Evolutionary conservation across 1,140 invertebrate genomes (phyloP), one percentile per base, ranked within the genome.

Genomic region (Cydia fagiglandana): DNA sequence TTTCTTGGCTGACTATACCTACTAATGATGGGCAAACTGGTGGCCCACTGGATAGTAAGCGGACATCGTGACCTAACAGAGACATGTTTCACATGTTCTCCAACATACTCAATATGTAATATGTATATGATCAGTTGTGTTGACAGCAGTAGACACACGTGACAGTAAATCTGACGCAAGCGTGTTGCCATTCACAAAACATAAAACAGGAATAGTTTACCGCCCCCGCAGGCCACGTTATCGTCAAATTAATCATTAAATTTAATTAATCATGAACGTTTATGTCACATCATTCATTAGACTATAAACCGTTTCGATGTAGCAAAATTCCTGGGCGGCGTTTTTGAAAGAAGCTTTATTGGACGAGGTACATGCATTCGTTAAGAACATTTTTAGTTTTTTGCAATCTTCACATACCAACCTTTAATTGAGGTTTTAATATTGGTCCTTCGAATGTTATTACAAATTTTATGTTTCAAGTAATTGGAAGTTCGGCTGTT

Each of bases 181-280:
- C 56, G 56, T 24, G 9, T 56, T 17, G 17, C 56, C 56, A 61
- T 61, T 24, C 24, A 61, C 20, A 61, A 61, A 20, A 61, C 10
- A 61, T 61, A 61, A 24, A 61, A 61, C 20, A 61, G 20, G 56
- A 61, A 24, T 24, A 7, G n/a, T 24, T 61, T 61, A 41, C 66
- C 66, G 66, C 66, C 66, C 34, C 66, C 66, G n/a, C 66, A 15
- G 38, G 13, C 64, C 15, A 17, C 17, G 38, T 70, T 41, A 61
- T 61, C 56, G 20, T 61, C 24, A 61, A 61, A 61, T 61, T 24
- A 41, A 70, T 70, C 66, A 70, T 41, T 70, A 70, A 66, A 66
- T 34, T 70, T 70, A 70, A 70, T 70, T 34, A 70, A 70, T 70
- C 66, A 70, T 70, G 66, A 70, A 41, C 30, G 30, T 70, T 70